phyloP scores from a whole-genome alignment of 2,888 invertebrate genomes.

The Bombylius major region DNA sequence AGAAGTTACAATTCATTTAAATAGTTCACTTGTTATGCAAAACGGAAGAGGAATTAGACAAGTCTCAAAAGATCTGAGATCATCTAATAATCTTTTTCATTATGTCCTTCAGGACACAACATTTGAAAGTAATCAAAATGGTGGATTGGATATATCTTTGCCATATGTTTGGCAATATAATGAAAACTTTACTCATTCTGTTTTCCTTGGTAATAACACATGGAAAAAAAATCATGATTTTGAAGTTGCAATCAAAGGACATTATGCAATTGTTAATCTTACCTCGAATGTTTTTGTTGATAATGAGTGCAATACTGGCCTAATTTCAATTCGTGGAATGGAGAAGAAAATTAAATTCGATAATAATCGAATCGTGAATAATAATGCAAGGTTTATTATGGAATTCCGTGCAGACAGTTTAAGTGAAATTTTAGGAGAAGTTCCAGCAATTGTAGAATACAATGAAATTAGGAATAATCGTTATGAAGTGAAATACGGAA shows the following conservation, averaged over 20 bases:
- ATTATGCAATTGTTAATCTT: slow-evolving; percentile 81
- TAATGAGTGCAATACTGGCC: slow-evolving; percentile 69
- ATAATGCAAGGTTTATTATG: slow-evolving; percentile 70
- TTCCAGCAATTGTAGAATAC: slow-evolving; percentile 63
- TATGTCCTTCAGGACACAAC: slow-evolving; percentile 80
- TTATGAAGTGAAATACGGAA: slow-evolving; percentile 31
- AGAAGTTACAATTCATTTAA: slow-evolving; percentile 81
- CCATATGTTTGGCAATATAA: slow-evolving; percentile 95
- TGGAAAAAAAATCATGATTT: slow-evolving; percentile 81
- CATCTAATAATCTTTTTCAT: slow-evolving; percentile 94
- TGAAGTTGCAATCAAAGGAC: slow-evolving; percentile 76
- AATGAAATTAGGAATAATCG: slow-evolving; percentile 67
- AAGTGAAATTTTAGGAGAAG: slow-evolving; percentile 79
- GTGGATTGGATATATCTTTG: slow-evolving; percentile 77
- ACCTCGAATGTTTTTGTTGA: slow-evolving; percentile 72
- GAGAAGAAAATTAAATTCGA: slow-evolving; percentile 85
- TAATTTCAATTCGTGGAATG: slow-evolving; percentile 82
- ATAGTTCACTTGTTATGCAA: slow-evolving; percentile 69
- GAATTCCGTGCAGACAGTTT: slow-evolving; percentile 84
- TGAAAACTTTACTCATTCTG: slow-evolving; percentile 85
- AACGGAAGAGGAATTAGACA: slow-evolving; percentile 83
- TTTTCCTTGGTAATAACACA: slow-evolving; percentile 75
- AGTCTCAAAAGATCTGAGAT: slow-evolving; percentile 82
- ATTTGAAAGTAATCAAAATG: slow-evolving; percentile 70
- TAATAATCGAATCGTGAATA: slow-evolving; percentile 65